phyloP scores from a whole-genome alignment of 35 echinoderm and acorn worm species.

The Patiria miniata region DNA sequence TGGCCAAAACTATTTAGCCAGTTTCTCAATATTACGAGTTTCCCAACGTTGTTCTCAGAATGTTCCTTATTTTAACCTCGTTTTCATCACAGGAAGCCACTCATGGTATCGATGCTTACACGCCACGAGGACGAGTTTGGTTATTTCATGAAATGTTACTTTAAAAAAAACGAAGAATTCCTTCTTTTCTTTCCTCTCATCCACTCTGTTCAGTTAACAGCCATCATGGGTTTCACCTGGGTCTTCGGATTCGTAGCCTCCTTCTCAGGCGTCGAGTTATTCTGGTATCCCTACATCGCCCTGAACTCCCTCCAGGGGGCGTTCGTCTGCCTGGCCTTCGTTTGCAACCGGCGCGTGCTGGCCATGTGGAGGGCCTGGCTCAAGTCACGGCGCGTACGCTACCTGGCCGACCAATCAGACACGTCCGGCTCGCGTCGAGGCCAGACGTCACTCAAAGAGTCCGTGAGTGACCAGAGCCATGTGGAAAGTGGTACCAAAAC shows the following conservation, averaged over 20 bases:
- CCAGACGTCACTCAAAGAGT: neutral
- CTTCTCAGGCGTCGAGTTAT: constrained; percentile 19
- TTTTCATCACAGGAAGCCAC: too few species aligned
- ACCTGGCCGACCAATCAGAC: too few species aligned
- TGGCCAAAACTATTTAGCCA: too few species aligned
- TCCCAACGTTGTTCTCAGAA: too few species aligned
- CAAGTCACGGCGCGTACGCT: neutral
- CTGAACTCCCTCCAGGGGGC: constrained; percentile 76
- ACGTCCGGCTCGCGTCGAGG: neutral
- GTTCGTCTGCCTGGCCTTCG: constrained; percentile 68
- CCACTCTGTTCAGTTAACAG: constrained; percentile 41
- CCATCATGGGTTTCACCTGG: constrained; percentile 83
- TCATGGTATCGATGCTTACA: too few species aligned
- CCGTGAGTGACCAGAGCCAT: neutral
- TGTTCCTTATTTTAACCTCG: too few species aligned
- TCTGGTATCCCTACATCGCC: constrained; percentile 81
- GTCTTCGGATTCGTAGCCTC: constrained; percentile 78
- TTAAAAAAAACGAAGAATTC: too few species aligned
- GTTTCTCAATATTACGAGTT: too few species aligned
- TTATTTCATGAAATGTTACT: too few species aligned
- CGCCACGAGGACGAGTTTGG: too few species aligned
- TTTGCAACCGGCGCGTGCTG: constrained; percentile 40
- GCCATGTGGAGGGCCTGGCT: constrained; percentile 30
- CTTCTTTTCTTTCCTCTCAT: too few species aligned
- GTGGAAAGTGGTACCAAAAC: neutral